phyloP scores from a whole-genome alignment of 2,797 vertebrate species.

The Typhlichthys subterraneus region DNA sequence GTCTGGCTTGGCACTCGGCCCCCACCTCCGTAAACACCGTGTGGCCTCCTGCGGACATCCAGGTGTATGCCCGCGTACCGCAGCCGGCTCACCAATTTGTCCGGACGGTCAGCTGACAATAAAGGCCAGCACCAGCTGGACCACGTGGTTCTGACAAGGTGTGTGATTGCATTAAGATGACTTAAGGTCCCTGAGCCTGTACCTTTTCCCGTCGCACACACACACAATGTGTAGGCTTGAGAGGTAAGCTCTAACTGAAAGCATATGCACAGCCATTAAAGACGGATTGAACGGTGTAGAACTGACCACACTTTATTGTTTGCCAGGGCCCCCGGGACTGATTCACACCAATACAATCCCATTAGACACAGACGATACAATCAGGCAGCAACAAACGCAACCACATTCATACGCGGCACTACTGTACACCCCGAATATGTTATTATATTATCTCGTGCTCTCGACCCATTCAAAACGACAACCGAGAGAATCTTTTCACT shows the following conservation, averaged over 20 bases:
- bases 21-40: conserved; percentile 1
- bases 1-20: conserved; percentile 61
- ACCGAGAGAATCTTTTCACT: background rate
- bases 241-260: conserved; percentile 53
- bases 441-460: background rate
- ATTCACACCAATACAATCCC: too few relatives aligned
- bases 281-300: background rate
- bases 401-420: background rate
- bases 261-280: background rate
- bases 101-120: conserved; percentile 46
- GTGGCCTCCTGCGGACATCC: conserved; percentile 59
- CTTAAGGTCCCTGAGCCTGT: conserved; percentile 42
- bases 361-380: background rate
- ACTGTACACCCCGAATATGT: too few relatives aligned
- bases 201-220: conserved; percentile 37
- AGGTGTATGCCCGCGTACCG: conserved; percentile 54
- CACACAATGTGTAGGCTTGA: conserved; percentile 28
- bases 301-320: background rate
- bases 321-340: too few relatives aligned
- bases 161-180: conserved; percentile 64
- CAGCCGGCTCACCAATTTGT: conserved; percentile 52
- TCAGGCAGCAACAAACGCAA: too few relatives aligned
- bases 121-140: conserved; percentile 57
- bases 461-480: background rate
- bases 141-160: conserved; percentile 69